Conservation (phyloP, 2,113 vertebrate species). For the Excalfactoria chinensis region DNA sequence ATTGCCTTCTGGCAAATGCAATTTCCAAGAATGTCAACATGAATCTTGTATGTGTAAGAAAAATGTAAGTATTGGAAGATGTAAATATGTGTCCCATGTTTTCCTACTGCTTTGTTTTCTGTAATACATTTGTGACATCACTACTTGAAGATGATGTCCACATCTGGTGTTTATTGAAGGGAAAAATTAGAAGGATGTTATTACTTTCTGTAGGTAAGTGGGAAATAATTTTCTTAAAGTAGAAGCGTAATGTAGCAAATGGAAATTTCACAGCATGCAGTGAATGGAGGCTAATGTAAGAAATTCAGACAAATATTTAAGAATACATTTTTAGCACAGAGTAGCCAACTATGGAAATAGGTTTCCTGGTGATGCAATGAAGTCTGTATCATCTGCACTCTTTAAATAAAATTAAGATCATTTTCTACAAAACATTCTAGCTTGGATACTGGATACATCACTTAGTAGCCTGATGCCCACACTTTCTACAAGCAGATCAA, state of each 20-base stretch:
- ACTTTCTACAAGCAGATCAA: not conserved
- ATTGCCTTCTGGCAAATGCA: not conserved
- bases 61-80: not conserved
- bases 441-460: not conserved
- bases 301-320: not conserved
- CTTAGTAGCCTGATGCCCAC: not conserved
- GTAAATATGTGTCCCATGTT: not conserved
- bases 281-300: not conserved
- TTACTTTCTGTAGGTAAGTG: not conserved
- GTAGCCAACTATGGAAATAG: not conserved
- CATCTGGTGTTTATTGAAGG: not conserved
- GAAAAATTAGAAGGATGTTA: not conserved
- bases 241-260: not conserved
- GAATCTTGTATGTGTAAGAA: not conserved
- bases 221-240: not conserved
- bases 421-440: not conserved
- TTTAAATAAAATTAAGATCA: not conserved
- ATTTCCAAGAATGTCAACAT: not conserved
- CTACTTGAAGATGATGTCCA: not conserved
- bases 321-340: not conserved
- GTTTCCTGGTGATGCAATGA: not conserved
- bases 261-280: not conserved
- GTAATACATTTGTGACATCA: not conserved
- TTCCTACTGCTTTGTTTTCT: not conserved
- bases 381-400: not conserved